Percentiles rank a stretch among this genome's conserved stretches.
Conservation (phyloP, 2,888 invertebrate species). For the Epinotia brunnichana region DNA sequence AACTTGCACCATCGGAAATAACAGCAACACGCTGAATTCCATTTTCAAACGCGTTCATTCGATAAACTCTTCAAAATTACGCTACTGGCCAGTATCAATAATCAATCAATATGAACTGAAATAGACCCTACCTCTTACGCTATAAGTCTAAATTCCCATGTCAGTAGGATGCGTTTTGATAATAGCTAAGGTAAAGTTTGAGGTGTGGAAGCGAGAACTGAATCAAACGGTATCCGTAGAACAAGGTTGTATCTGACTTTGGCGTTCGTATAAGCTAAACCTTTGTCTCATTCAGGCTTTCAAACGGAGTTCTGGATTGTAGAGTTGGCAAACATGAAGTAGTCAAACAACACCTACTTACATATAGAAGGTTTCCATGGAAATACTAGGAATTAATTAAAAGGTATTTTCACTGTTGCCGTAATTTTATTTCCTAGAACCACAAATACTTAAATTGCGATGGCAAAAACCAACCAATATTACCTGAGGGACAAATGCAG, state of each 20-base stretch:
- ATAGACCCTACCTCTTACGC: neutral
- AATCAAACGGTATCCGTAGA: constrained; percentile 56
- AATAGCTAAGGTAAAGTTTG: constrained; percentile 48
- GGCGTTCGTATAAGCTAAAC: neutral
- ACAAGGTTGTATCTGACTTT: neutral
- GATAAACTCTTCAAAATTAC: constrained; percentile 64
- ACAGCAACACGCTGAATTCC: constrained; percentile 46
- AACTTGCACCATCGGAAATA: neutral
- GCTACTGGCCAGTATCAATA: constrained; percentile 55
- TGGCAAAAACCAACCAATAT: no score
- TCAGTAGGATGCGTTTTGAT: constrained; percentile 32
- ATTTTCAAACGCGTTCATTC: constrained; percentile 48
- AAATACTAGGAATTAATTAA: no score
- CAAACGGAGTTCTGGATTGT: neutral
- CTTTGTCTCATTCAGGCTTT: neutral
- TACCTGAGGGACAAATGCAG: no score
- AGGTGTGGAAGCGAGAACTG: constrained; percentile 67
- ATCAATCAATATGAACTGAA: constrained; percentile 19
- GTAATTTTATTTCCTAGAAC: no score
- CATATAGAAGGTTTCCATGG: neutral
- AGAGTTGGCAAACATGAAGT: constrained; percentile 10
- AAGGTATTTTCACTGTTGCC: no score
- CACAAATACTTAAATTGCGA: no score
- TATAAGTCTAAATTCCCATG: constrained; percentile 45
- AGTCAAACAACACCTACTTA: neutral